Conservation (phyloP, 2,113 vertebrate species). For the Equus quagga region DNA sequence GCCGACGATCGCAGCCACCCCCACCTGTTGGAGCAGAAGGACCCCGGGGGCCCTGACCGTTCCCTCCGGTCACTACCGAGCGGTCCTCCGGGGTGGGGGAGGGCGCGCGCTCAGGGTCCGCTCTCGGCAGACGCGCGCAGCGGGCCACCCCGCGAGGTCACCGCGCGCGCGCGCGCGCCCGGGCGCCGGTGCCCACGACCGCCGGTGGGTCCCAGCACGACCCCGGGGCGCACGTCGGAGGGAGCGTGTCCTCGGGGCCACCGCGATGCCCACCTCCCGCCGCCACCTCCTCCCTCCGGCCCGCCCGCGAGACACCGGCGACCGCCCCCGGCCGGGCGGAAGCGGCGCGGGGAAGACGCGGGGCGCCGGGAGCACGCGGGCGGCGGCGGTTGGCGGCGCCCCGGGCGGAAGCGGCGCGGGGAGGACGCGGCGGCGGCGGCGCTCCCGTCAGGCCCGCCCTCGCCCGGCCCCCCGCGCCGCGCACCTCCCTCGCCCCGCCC, state of each 20-base stretch:
- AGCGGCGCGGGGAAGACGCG: not conserved
- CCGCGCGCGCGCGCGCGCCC: too few relatives aligned
- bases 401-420: not conserved
- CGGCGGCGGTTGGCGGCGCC: not conserved
- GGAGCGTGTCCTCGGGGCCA: not conserved
- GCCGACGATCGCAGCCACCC: not conserved
- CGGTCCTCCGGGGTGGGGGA: not conserved
- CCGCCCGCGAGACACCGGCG: not conserved
- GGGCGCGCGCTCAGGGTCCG: not conserved
- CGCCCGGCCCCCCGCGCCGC: not conserved
- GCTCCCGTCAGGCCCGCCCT: not conserved
- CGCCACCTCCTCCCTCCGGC: not conserved
- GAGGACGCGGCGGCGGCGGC: not conserved
- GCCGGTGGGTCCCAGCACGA: not conserved
- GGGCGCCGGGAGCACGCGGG: not conserved
- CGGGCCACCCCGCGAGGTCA: too few relatives aligned
- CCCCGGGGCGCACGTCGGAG: not conserved
- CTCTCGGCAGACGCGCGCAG: not conserved
- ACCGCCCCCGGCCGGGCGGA: too few relatives aligned
- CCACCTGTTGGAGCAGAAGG: not conserved
- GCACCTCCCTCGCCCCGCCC: slow-evolving; percentile 72
- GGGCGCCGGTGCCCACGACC: not conserved
- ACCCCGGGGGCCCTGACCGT: not conserved
- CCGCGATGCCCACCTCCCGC: not conserved
- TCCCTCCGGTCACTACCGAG: not conserved